Evolutionary conservation across 2,888 invertebrate genomes (phyloP).

Genomic region (Acanthoscelides obtectus): DNA sequence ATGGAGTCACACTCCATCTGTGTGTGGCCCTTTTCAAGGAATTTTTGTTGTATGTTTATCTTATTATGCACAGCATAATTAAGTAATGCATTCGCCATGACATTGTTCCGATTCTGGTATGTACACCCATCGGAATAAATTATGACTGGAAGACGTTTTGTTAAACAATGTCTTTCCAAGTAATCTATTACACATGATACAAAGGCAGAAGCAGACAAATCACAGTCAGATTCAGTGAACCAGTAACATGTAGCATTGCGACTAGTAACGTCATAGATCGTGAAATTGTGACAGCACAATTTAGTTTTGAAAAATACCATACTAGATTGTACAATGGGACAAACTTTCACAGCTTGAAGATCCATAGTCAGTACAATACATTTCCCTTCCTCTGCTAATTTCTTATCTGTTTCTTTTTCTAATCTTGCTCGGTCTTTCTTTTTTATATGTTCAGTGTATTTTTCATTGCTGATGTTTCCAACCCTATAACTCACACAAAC

Average conservation of each 20-base stretch:
- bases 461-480: slow-evolving; percentile 5
- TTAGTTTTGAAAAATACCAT: slow-evolving; percentile 30
- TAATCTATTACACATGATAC: slow-evolving; percentile 23
- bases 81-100: slow-evolving; percentile 26
- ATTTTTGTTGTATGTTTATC: slow-evolving; percentile 28
- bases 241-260: too few relatives aligned
- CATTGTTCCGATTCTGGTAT: slow-evolving; percentile 26
- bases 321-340: slow-evolving; percentile 23
- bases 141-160: slow-evolving; percentile 19
- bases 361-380: slow-evolving; percentile 19
- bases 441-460: background rate
- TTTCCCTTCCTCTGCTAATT: slow-evolving; percentile 18
- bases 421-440: slow-evolving; percentile 19
- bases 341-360: slow-evolving; percentile 23
- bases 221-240: slow-evolving; percentile 14
- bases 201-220: slow-evolving; percentile 23
- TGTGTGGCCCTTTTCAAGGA: slow-evolving; percentile 33
- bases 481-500: slow-evolving; percentile 1
- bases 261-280: slow-evolving; percentile 24
- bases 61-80: slow-evolving; percentile 17
- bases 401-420: slow-evolving; percentile 14
- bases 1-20: slow-evolving; percentile 39
- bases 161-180: slow-evolving; percentile 9
- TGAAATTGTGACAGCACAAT: slow-evolving; percentile 31
- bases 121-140: slow-evolving; percentile 29